Conservation (phyloP, 2,888 invertebrate species). For the Nineta flava region DNA sequence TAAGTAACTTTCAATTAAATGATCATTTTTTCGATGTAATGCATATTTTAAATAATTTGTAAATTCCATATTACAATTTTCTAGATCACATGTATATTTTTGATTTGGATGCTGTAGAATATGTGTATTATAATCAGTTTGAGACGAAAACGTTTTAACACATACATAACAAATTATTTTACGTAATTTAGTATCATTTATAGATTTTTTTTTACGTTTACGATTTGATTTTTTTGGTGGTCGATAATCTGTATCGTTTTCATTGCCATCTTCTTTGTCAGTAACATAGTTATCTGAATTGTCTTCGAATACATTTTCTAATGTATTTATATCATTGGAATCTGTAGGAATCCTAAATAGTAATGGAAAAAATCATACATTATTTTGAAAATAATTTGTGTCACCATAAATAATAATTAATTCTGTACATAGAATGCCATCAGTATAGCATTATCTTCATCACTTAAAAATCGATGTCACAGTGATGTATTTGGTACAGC, state of each 20-base stretch:
- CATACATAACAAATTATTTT: slow-evolving; percentile 5
- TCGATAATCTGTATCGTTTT: neutral
- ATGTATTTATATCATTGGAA: neutral
- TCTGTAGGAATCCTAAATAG: neutral
- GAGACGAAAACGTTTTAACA: neutral
- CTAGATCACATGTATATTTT: slow-evolving; percentile 3
- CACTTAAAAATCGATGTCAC: no score
- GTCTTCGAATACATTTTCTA: neutral
- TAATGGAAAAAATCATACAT: neutral
- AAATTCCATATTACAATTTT: slow-evolving; percentile 4
- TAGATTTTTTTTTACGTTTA: slow-evolving; percentile 1
- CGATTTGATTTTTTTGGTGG: neutral
- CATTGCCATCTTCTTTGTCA: neutral
- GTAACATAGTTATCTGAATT: neutral
- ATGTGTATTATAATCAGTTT: neutral
- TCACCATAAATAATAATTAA: no score
- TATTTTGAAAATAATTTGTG: no score
- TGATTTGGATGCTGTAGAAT: slow-evolving; percentile 1
- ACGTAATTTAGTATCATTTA: neutral
- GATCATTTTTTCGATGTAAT: slow-evolving; percentile 1
- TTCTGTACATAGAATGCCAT: no score
- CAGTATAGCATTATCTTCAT: no score
- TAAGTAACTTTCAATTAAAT: slow-evolving; percentile 4
- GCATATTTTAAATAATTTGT: slow-evolving; percentile 3
- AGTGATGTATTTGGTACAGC: no score